Conservation (phyloP, 2,797 vertebrate genomes). For the Lerista edwardsae region DNA sequence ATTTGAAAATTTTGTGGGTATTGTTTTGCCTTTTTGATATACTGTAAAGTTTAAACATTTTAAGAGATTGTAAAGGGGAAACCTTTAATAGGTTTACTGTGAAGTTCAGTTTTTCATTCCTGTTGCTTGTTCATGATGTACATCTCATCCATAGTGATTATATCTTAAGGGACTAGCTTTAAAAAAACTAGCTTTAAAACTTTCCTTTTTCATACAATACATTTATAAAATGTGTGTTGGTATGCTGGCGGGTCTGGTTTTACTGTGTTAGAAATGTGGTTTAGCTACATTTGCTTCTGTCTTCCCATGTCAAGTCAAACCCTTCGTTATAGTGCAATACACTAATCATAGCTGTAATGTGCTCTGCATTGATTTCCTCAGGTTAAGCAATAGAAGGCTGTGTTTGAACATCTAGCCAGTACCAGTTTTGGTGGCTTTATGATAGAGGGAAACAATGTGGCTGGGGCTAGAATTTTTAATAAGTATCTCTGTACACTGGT, state of each 20-base stretch:
- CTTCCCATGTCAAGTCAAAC: conserved; percentile 1
- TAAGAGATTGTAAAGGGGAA: conserved; percentile 4
- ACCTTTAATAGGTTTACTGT: neutral
- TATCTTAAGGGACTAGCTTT: neutral
- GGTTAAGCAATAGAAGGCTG: neutral
- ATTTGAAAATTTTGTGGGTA: conserved; percentile 38
- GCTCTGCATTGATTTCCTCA: neutral
- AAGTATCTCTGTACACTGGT: neutral
- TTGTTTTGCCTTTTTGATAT: conserved; percentile 15
- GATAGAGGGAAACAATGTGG: neutral
- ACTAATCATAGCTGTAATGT: neutral
- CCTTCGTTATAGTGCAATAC: neutral
- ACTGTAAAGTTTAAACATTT: neutral
- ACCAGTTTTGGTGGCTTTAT: neutral
- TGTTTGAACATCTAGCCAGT: neutral
- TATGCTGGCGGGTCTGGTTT: neutral
- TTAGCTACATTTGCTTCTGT: neutral
- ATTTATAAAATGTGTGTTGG: neutral
- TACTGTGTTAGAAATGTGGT: neutral
- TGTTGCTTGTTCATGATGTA: neutral
- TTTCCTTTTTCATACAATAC: neutral
- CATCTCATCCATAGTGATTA: neutral
- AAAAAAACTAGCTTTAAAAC: neutral
- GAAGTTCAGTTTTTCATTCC: neutral
- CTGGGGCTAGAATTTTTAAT: neutral